Conservation (phyloP, 2,113 vertebrate species). For the Macheiramphus alcinus region DNA sequence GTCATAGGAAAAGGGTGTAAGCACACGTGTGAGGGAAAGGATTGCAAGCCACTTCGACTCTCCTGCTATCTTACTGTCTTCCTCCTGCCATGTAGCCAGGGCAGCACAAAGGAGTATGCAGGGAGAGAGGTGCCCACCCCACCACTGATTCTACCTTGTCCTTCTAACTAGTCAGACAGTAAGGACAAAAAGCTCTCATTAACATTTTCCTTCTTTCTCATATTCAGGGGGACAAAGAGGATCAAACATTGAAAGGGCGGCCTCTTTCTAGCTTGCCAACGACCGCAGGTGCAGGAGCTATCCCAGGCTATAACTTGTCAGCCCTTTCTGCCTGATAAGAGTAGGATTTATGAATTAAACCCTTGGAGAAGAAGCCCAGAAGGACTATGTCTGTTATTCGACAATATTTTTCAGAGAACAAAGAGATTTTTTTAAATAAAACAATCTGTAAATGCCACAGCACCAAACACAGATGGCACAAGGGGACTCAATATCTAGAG, state of each 20-base stretch:
- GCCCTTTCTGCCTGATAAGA: not conserved
- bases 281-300: not conserved
- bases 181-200: not conserved
- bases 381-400: not conserved
- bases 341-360: not conserved
- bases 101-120: not conserved
- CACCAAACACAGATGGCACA: not conserved
- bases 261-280: not conserved
- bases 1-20: not conserved
- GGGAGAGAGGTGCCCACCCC: not conserved
- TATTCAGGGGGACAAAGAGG: not conserved
- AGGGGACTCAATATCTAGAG: not conserved
- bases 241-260: not conserved
- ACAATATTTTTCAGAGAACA: not conserved
- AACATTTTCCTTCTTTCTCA: not conserved
- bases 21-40: not conserved
- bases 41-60: not conserved
- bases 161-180: not conserved
- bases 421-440: not conserved
- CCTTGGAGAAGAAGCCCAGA: not conserved
- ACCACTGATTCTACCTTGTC: not conserved
- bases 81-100: not conserved
- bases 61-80: not conserved
- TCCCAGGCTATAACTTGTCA: not conserved
- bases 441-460: not conserved